A percentile compares a stretch with the other conserved stretches of the same genome.
Conservation (phyloP, 2,797 vertebrate genomes). For the Helarctos malayanus region DNA sequence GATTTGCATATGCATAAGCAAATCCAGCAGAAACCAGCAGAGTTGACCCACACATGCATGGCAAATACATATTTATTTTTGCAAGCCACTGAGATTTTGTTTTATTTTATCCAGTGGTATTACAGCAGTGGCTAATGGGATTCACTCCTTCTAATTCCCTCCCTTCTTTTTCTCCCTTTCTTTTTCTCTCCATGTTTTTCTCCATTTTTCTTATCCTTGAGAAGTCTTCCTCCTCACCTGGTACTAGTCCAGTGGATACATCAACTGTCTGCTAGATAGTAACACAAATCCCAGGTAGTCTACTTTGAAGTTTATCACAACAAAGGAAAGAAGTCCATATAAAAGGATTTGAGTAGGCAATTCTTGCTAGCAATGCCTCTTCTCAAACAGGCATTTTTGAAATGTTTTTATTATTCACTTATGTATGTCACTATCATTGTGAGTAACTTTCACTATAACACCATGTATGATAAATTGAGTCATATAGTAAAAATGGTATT, state of each 20-base stretch:
- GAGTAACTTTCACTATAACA: conserved; percentile 51
- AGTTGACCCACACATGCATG: neutral
- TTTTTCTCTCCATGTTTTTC: neutral
- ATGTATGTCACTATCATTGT: conserved; percentile 27
- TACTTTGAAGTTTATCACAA: conserved; percentile 3
- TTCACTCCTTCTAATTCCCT: neutral
- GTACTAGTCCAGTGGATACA: neutral
- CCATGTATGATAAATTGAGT: conserved; percentile 41
- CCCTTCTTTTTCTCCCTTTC: neutral
- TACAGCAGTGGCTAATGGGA: neutral
- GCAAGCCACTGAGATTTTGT: neutral
- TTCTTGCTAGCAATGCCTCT: conserved; percentile 2
- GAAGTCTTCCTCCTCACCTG: neutral
- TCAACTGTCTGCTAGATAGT: neutral
- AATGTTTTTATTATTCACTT: conserved; percentile 44
- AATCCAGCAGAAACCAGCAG: neutral
- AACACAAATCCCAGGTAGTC: neutral
- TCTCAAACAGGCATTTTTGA: conserved; percentile 22
- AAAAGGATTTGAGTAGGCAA: neutral
- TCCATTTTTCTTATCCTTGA: neutral
- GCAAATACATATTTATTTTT: neutral
- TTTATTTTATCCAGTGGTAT: neutral
- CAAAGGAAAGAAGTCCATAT: conserved; percentile 3
- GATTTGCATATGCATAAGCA: neutral
- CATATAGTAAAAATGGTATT: neutral